These are phyloP conservation scores for Paramuricea clavata DNA, from an alignment of 92 coral and sea anemone species.

Conservation along the genomic window DNA sequence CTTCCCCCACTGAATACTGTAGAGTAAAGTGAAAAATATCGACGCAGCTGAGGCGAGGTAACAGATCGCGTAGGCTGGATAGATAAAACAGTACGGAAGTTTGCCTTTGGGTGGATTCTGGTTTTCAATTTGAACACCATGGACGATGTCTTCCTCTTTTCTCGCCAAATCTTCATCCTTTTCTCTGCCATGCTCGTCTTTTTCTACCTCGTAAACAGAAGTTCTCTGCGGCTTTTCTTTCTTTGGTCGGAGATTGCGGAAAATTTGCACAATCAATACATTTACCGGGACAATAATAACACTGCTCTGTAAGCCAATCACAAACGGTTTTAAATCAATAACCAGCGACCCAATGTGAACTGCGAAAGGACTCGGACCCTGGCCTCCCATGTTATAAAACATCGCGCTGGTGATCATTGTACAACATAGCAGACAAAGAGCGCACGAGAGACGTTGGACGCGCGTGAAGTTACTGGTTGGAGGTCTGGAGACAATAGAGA, in stretches of 20 bases:
- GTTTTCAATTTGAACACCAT: neutral
- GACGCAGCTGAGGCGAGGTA: slow-evolving; percentile 67
- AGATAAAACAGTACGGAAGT: slow-evolving; percentile 79
- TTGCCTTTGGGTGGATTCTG: slow-evolving; percentile 65
- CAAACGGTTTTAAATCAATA: slow-evolving; percentile 74
- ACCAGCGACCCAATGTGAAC: slow-evolving; percentile 75
- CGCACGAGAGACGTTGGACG: slow-evolving; percentile 69
- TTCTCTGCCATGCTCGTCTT: slow-evolving; percentile 63
- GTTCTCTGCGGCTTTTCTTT: slow-evolving; percentile 44
- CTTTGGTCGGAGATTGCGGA: slow-evolving; percentile 82
- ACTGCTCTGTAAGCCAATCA: slow-evolving; percentile 87
- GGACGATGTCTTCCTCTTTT: neutral
- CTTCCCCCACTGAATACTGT: slow-evolving; percentile 91
- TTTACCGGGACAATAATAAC: slow-evolving; percentile 88
- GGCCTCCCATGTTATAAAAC: slow-evolving; percentile 66
- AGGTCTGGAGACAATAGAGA: slow-evolving; percentile 88
- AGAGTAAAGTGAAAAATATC: slow-evolving; percentile 87
- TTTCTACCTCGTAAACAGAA: neutral
- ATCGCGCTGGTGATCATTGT: slow-evolving; percentile 75
- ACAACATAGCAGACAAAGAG: slow-evolving; percentile 83
- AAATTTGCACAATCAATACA: slow-evolving; percentile 84
- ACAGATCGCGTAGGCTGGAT: slow-evolving; percentile 82
- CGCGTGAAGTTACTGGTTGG: slow-evolving; percentile 49
- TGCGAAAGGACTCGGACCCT: slow-evolving; percentile 16
- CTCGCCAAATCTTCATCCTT: neutral